phyloP scores from a whole-genome alignment of 2,797 vertebrate species.

The Fratercula arctica region DNA sequence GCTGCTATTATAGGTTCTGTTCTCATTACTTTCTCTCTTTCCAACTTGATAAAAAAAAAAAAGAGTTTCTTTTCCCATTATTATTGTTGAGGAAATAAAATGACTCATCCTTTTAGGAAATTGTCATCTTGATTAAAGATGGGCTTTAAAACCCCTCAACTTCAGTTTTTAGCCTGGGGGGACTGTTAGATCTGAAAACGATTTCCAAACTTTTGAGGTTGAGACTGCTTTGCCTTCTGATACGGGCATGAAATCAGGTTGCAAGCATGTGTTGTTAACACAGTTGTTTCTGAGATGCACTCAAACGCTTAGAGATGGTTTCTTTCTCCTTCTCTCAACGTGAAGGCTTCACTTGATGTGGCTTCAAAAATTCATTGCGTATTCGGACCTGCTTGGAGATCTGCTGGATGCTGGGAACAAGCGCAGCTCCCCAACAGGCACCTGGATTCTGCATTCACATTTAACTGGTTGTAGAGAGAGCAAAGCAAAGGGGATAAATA shows the following conservation, averaged over 20 bases:
- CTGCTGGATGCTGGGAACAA: neutral
- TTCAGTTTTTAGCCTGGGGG: neutral
- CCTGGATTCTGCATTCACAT: neutral
- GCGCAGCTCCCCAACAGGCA: neutral
- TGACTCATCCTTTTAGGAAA: neutral
- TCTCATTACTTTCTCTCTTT: neutral
- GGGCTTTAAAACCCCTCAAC: neutral
- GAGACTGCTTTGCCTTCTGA: neutral
- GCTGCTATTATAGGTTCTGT: neutral
- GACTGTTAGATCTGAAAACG: neutral
- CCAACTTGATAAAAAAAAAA: neutral
- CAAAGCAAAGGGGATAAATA: neutral
- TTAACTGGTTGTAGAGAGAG: neutral
- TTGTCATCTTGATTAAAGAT: slow-evolving; percentile 18
- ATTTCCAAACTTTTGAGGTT: neutral
- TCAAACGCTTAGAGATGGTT: neutral
- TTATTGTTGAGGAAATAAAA: neutral
- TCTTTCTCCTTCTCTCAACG: neutral
- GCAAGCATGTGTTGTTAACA: neutral
- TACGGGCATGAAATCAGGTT: neutral
- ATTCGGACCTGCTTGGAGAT: neutral
- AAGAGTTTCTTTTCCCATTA: neutral
- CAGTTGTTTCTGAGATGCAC: neutral
- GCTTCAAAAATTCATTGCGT: neutral
- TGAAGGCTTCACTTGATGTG: neutral